Evolutionary conservation across 2,113 vertebrate genomes (phyloP).

Genomic region (Pelmatolapia mariae): DNA sequence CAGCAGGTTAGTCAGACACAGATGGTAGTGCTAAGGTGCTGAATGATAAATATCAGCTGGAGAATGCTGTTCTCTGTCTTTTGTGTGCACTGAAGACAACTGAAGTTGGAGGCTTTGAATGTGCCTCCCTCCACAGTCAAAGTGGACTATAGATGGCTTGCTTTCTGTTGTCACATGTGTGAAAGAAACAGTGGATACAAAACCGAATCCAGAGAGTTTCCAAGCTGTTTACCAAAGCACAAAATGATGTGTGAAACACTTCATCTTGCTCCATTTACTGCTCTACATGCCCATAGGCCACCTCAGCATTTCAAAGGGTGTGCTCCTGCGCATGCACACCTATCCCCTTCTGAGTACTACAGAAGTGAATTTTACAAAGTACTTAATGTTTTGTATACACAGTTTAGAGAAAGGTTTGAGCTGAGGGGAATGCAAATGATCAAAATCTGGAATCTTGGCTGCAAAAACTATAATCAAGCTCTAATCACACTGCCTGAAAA

Average conservation of each 20-base stretch:
- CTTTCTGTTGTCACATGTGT: neutral
- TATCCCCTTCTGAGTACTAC: neutral
- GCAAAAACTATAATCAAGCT: neutral
- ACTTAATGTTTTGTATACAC: neutral
- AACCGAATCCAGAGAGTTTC: neutral
- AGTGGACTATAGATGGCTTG: neutral
- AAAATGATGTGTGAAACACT: neutral
- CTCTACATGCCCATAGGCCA: neutral
- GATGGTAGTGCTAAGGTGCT: neutral
- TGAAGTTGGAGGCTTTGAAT: neutral
- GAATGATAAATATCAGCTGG: neutral
- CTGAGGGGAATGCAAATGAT: neutral
- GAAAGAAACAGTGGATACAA: neutral
- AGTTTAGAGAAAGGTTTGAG: neutral
- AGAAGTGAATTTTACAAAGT: neutral
- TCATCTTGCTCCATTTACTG: neutral
- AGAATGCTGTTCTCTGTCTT: neutral
- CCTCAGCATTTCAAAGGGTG: neutral
- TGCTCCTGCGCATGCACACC: neutral
- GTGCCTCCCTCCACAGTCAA: neutral
- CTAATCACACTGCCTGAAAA: neutral
- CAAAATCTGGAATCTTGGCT: neutral
- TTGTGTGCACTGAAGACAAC: neutral
- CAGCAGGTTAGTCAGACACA: neutral
- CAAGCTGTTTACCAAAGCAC: neutral